Base-by-base conservation (phyloP, 2,888 invertebrate genomes). In the Eurytoma adleriae region DNA sequence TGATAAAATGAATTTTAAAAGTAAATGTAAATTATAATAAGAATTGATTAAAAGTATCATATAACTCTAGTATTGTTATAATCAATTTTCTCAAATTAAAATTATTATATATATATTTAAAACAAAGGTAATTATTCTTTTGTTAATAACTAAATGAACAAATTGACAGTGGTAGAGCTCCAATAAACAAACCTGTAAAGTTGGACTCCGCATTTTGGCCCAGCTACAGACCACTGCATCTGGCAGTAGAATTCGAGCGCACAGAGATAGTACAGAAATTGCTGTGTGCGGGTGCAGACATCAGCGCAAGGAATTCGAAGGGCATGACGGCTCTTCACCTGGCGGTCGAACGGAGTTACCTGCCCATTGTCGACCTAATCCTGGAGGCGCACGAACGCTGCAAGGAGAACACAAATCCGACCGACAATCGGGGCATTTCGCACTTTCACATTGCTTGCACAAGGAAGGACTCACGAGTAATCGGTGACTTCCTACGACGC, bases 301-400 rank as follows among this genome's bases (percentile, higher is more conserved):
- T 74, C 20, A 69, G 67, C 13, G 59, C 52, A 13, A 18, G 14
- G 1, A n/a, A 64, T 20, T 56, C 61, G n/a, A 79, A 69, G 14
- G 68, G 69, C 27, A 59, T 61, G 1, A 62, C 74, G n/a, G 69
- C 74, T 10, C 68, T 79, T 40, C 79, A 79, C 48, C 59, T 74
- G 40, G 54, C 69, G 30, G 72, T 66, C 12, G 16, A 71, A 54
- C 20, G n/a, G 12, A 48, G 40, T 18, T 20, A 71, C 20, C 20
- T 18, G 18, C 10, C 3, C 4, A 62, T 62, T 16, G n/a, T 62
- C n/a, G 30, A 62, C 30, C 7, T 62, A 24, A 62, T 62, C 2
- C 20, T 69, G 16, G 20, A 12, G 10, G 54, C 27, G 16, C 69
- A 56, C 27, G 12, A 14, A 3, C 20, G n/a, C n/a, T 69, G 16